phyloP scores from a whole-genome alignment of 2,888 invertebrate genomes.

The Melanchra persicariae region DNA sequence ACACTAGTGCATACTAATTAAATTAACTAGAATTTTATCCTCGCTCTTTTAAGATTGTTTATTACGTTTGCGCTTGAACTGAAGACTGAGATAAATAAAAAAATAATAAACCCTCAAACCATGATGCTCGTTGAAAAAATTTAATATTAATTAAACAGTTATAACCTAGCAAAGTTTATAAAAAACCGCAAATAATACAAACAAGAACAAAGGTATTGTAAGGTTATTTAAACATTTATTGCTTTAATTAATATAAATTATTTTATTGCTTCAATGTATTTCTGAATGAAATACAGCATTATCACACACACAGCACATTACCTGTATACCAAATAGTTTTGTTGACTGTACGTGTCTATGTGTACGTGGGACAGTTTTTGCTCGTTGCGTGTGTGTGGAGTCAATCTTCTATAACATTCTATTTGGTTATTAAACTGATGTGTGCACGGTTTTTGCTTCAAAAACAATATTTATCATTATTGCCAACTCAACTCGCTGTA shows the following conservation, averaged over 20 bases:
- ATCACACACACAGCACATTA: too few species aligned
- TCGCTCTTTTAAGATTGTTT: not conserved
- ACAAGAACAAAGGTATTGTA: not conserved
- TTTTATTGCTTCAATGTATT: slow-evolving; percentile 23
- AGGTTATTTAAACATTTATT: slow-evolving; percentile 10
- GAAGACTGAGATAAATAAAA: not conserved
- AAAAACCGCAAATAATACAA: slow-evolving; percentile 1
- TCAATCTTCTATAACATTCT: not conserved
- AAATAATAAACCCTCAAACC: not conserved
- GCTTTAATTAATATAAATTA: slow-evolving; percentile 16
- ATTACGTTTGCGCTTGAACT: not conserved
- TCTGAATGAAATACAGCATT: slow-evolving; percentile 26
- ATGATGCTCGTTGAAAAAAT: not conserved
- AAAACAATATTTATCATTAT: too few species aligned
- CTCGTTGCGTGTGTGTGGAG: too few species aligned
- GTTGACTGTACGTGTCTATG: too few species aligned
- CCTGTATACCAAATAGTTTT: too few species aligned
- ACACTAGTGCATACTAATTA: too few species aligned
- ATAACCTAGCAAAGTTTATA: not conserved
- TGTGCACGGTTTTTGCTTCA: slow-evolving; percentile 31
- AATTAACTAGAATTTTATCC: not conserved
- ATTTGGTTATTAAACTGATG: not conserved
- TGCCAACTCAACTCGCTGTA: too few species aligned
- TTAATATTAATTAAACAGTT: slow-evolving; percentile 3
- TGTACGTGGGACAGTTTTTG: too few species aligned